Evolutionary conservation across 2,797 vertebrate genomes (phyloP), one percentile per base, ranked within the genome.

Genomic region (Pseudomugil tenellus): DNA sequence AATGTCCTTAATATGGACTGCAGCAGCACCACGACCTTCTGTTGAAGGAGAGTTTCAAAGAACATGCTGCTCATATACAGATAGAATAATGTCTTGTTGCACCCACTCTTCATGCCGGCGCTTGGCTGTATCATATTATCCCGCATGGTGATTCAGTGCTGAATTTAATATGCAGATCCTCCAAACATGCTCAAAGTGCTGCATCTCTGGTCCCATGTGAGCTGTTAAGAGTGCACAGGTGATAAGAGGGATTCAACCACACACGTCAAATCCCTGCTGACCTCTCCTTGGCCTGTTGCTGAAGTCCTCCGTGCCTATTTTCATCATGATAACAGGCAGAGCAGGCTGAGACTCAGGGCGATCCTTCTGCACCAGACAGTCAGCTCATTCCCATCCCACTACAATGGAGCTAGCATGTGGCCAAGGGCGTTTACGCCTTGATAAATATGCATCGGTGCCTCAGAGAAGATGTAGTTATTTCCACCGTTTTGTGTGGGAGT

Each of bases 401-500:
- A 88, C 86, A 91, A 83, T 84, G 58, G 76, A 82, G 65, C 76
- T 58, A 83, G 83, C 67, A 65, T 81, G 88, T 85, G 86, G 87
- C 90, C 85, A 82, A 81, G 78, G 89, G 89, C 83, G 81, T 84
- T 77, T 79, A 74, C 64, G 76, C 72, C 85, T 69, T 71, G 60
- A 92, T 93, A 88, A 94, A 94, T 93, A 93, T 93, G 91, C 87
- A 91, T 88, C 62, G 35, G 51, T 67, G 86, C 88, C 90, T 89
- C 72, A 56, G 87, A 91, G 89, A 89, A 92, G 85, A 91, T 90
- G 85, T 83, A 89, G 84, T 92, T 91, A 91, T 92, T 92, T 92
- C 89, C 89, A 90, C 83, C 74, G 86, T 91, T 93, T 89, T 92
- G 91, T 90, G 91, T 94, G 86, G 91, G 92, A 87, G 92, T 92